Evolutionary conservation across 2,888 invertebrate species (phyloP), one percentile per base, ranked within the genome.

Genomic region (Protodeltote pygarga): DNA sequence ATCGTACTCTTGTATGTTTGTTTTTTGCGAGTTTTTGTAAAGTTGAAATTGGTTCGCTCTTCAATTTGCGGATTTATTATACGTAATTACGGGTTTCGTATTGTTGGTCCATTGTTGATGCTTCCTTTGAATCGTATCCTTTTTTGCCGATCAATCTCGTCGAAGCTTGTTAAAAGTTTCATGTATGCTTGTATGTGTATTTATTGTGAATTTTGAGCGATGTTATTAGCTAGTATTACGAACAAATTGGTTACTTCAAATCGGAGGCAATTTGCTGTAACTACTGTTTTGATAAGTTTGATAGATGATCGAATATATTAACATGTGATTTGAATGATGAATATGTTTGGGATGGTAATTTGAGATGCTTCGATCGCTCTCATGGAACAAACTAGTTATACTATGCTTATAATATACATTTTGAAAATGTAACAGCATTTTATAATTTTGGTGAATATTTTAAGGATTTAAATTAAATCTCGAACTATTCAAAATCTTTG

Each of bases 1-100:
- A 64, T 65, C 51, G n/a, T n/a, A n/a, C n/a, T n/a, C n/a, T n/a
- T n/a, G n/a, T n/a, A 27, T 34, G 34, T 37, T 38, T 38, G 49
- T 53, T 46, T 58, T 68, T 70, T 72, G 55, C 70, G 65, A 64
- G 54, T 69, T 65, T 64, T 71, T 49, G 21, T 38, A 5, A 59
- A 25, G 8, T 37, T 14, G 11, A 53, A 46, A 51, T 67, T 62
- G 65, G 70, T 75, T 79, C 70, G 71, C 66, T 77, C 75, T 67
- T 71, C 65, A 65, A 49, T 74, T 65, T 65, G 79, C 79, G 67
- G 73, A 84, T 81, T 86, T 84, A 86, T 87, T 73, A 79, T 68
- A 59, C 72, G 74, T 88, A 89, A 88, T 89, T 77, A 84, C 66
- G 68, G 87, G 83, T 77, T 81, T 58, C 21, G 17, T n/a, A n/a